Percentiles rank a stretch among this genome's conserved stretches.
Evolutionary conservation across 2,113 vertebrate genomes (phyloP).

Genomic region (Zingel zingel): DNA sequence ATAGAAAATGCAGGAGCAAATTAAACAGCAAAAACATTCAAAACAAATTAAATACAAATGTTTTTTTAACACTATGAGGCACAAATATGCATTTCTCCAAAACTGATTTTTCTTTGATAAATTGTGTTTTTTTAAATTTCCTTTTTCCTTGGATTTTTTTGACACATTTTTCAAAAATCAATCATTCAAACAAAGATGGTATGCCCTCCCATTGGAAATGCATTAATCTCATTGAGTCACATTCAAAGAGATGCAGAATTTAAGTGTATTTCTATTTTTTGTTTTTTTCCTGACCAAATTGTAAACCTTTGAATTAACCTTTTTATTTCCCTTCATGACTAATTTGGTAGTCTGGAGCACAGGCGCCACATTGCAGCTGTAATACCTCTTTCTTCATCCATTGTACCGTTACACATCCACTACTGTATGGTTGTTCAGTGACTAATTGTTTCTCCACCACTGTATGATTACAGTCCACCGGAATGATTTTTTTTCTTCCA

Average conservation of each 20-base stretch:
- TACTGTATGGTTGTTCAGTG: constrained; percentile 30
- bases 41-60: background rate
- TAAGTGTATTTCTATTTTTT: background rate
- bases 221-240: background rate
- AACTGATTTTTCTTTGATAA: background rate
- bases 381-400: constrained; percentile 10
- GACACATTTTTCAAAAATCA: background rate
- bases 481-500: constrained; percentile 37
- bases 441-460: constrained; percentile 49
- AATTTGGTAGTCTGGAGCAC: background rate
- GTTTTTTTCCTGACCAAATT: background rate
- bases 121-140: background rate
- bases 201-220: background rate
- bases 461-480: constrained; percentile 23
- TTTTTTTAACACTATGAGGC: background rate
- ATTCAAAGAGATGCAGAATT: background rate
- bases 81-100: background rate
- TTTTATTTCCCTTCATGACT: background rate
- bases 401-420: constrained; percentile 1
- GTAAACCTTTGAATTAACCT: background rate
- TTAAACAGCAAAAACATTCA: background rate
- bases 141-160: background rate
- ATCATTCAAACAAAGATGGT: background rate
- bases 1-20: background rate
- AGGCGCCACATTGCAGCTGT: background rate